phyloP scores from a whole-genome alignment of 2,888 invertebrate genomes.

The Liodrosophila aerea region DNA sequence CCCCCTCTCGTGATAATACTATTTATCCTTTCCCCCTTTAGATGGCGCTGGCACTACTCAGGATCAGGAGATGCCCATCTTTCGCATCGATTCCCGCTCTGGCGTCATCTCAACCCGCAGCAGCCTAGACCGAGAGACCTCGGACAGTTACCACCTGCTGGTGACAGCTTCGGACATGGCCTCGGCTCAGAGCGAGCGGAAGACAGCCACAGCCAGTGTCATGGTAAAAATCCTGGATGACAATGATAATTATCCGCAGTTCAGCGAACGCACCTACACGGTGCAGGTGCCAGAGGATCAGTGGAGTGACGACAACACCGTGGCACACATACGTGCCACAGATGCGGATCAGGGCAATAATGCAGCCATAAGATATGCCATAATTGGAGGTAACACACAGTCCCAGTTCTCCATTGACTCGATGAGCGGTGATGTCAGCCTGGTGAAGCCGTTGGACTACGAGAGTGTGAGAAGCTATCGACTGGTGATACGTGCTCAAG shows the following conservation, averaged over 20 bases:
- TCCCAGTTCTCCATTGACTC: conserved; percentile 97
- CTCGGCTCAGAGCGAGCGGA: conserved; percentile 89
- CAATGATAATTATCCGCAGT: conserved; percentile 97
- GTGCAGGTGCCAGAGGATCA: conserved; percentile 94
- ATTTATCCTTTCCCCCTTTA: neutral
- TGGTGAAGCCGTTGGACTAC: conserved; percentile 94
- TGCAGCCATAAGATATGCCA: conserved; percentile 95
- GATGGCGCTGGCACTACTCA: conserved; percentile 84
- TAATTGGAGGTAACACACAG: conserved; percentile 97
- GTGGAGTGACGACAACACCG: conserved; percentile 91
- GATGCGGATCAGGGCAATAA: conserved; percentile 97
- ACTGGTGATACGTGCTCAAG: conserved; percentile 96
- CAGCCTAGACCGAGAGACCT: conserved; percentile 92
- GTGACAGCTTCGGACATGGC: conserved; percentile 94
- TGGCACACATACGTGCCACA: conserved; percentile 92
- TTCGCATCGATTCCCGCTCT: conserved; percentile 92
- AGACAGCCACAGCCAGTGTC: conserved; percentile 91
- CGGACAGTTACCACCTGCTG: conserved; percentile 91
- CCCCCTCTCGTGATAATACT: neutral
- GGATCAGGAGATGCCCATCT: conserved; percentile 89
- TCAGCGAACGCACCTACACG: conserved; percentile 93
- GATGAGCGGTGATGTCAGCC: conserved; percentile 93
- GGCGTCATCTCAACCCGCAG: conserved; percentile 93
- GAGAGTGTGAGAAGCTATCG: conserved; percentile 93
- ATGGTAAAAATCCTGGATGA: conserved; percentile 93